phyloP scores from a whole-genome alignment of 2,113 vertebrate species.

The Cyanistes caeruleus region DNA sequence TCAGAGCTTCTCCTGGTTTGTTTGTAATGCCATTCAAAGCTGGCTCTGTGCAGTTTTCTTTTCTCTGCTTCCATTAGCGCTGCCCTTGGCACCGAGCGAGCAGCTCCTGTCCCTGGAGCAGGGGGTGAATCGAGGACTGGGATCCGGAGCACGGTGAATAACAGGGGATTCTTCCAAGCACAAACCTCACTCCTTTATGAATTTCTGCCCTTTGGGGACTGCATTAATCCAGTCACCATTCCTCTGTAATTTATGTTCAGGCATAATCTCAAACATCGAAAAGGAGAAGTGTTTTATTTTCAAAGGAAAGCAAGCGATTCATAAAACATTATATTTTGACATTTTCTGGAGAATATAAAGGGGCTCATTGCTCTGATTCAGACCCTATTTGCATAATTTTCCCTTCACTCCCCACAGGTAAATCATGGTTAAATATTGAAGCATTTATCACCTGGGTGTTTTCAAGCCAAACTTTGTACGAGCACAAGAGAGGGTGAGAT shows the following conservation, averaged over 20 bases:
- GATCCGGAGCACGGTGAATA: not conserved
- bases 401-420: slow-evolving; percentile 66
- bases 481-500: not conserved
- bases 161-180: not conserved
- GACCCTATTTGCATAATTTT: slow-evolving; percentile 71
- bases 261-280: slow-evolving; percentile 4
- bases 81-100: not conserved
- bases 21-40: slow-evolving; percentile 38
- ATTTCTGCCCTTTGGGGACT: not conserved
- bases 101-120: not conserved
- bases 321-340: slow-evolving; percentile 63
- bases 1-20: not conserved
- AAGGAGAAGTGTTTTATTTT: slow-evolving; percentile 60
- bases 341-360: slow-evolving; percentile 58
- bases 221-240: not conserved
- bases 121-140: not conserved
- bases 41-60: not conserved
- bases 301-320: slow-evolving; percentile 57
- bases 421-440: slow-evolving; percentile 74
- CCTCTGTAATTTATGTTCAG: slow-evolving; percentile 37
- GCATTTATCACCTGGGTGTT: slow-evolving; percentile 71
- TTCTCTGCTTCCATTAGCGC: not conserved
- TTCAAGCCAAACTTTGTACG: slow-evolving; percentile 49
- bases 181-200: not conserved
- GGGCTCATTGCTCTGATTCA: slow-evolving; percentile 60